Base-by-base conservation (phyloP, 2,113 vertebrate genomes). In the Pyxicephalus adspersus region DNA sequence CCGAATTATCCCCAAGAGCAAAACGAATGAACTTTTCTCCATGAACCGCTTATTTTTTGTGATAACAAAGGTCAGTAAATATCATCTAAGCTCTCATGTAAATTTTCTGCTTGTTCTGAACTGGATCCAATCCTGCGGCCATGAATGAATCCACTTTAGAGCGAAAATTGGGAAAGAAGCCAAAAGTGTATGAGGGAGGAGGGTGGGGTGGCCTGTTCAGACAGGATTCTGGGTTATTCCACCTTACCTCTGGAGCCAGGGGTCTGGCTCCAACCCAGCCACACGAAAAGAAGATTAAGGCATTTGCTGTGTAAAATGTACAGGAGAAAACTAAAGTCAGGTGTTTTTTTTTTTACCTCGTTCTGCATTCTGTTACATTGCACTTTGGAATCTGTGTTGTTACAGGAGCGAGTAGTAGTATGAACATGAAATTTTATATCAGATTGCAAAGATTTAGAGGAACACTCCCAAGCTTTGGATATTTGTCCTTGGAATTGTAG, bases 231-330 rank as follows among this genome's bases (percentile, higher is more conserved):
- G 88, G 90, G 90, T 84, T 91, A 88, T 89, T 93, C 90, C 93
- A 92, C 90, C 94, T 92, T 92, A 91, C 92, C 90, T 94, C 91
- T 92, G 93, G 94, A 94, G 91, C 92, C 93, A 92, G 91, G 88
- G 92, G 90, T 88, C 91, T 94, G 93, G 93, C 91, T 87, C 77
- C 26, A 67, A 78, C 90, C 94, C 92, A 94, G 88, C 84, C 31
- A 23, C 83, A 83, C 57, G 60, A 85, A 86, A 88, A 88, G 84
- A 90, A 85, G 88, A 91, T 91, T 89, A 91, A 87, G 92, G 87
- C 84, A 88, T 93, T 90, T 92, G 88, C 88, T 91, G 87, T 86
- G 89, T 88, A 91, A 31, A 63, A 91, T 91, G 91, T 91, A 88
- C 90, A 87, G 84, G 88, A 83, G 83, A 88, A 91, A 90, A 90